A percentile compares a stretch with the other conserved stretches of the same genome.
Conservation (phyloP, 2,888 invertebrate genomes). For the Cephus sareptanus region DNA sequence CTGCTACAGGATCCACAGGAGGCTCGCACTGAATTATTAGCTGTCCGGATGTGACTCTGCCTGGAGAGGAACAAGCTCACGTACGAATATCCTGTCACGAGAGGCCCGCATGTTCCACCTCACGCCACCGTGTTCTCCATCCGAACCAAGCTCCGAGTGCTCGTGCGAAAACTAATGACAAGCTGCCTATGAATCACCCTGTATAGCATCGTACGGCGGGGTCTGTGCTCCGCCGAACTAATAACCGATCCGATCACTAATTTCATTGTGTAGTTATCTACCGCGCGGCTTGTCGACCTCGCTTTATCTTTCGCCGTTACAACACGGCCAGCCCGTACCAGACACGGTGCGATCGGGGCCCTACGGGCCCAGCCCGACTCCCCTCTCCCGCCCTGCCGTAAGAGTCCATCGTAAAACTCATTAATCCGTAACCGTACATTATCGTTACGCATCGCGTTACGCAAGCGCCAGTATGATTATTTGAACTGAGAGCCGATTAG, state of each 20-base stretch:
- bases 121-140: conserved; percentile 55
- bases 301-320: conserved; percentile 1
- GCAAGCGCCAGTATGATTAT: neutral
- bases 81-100: conserved; percentile 62
- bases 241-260: conserved; percentile 58
- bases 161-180: conserved; percentile 58
- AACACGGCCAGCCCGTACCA: neutral
- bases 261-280: conserved; percentile 34
- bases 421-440: neutral
- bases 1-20: neutral
- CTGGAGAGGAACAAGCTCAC: conserved; percentile 48
- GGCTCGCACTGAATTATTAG: conserved; percentile 45
- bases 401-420: neutral
- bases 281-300: neutral
- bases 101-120: conserved; percentile 42
- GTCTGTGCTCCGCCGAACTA: conserved; percentile 41
- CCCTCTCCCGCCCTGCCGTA: neutral
- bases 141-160: conserved; percentile 52
- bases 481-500: neutral
- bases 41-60: conserved; percentile 55
- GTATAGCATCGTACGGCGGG: conserved; percentile 20
- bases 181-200: conserved; percentile 59
- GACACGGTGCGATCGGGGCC: neutral
- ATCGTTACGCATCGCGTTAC: neutral
- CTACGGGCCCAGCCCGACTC: neutral